Evolutionary conservation across 2,797 vertebrate genomes (phyloP).

Genomic region (Melanotaenia boesemani): DNA sequence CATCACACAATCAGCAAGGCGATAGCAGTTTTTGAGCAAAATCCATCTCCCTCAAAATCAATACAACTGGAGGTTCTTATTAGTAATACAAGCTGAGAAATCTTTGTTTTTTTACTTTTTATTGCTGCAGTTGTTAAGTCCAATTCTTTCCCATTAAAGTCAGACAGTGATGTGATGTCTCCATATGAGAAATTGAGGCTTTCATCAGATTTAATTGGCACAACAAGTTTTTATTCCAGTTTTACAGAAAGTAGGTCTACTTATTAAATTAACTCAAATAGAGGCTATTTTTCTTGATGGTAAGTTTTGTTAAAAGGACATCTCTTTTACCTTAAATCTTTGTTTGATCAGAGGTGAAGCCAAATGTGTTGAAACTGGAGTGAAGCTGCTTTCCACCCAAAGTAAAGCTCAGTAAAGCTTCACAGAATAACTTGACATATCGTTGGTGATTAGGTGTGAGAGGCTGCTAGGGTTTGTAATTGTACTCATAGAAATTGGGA

Average conservation of each 20-base stretch:
- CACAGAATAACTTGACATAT: no score
- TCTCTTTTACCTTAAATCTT: neutral
- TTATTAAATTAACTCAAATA: no score
- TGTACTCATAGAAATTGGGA: no score
- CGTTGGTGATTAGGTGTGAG: no score
- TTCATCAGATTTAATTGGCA: no score
- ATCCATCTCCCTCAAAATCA: slow-evolving; percentile 42
- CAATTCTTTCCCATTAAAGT: neutral
- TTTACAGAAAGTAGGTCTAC: neutral
- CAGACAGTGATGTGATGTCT: neutral
- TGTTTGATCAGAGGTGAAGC: neutral
- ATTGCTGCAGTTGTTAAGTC: neutral
- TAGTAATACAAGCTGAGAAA: neutral
- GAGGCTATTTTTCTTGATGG: neutral
- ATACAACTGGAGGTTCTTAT: slow-evolving; percentile 42
- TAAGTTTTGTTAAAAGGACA: neutral
- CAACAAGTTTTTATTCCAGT: neutral
- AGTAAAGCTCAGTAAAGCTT: no score
- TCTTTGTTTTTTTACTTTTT: slow-evolving; percentile 8
- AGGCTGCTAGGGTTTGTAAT: no score
- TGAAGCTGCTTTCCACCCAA: no score
- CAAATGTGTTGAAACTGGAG: neutral
- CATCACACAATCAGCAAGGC: slow-evolving; percentile 38
- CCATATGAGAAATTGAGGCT: no score
- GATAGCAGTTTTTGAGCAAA: slow-evolving; percentile 24